Evolutionary conservation across 2,888 invertebrate genomes (phyloP), one percentile per base, ranked within the genome.

Genomic region (Lochmaea crataegi): DNA sequence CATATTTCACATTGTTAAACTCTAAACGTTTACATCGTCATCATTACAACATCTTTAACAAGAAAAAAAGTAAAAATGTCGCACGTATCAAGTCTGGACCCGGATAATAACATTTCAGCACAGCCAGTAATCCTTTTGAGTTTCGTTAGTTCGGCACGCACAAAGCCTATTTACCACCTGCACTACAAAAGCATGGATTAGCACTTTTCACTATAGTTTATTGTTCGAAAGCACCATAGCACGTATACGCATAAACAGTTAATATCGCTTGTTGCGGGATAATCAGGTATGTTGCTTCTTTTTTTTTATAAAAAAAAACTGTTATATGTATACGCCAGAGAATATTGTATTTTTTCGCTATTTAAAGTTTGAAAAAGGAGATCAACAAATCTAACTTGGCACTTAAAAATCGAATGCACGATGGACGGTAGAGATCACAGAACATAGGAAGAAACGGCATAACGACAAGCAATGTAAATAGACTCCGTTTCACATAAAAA

Each of bases 101-200:
- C 61, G 61, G 16, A 38, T 57, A 45, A 67, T 67, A 26, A 58
- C 42, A 67, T 67, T 58, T 26, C 67, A 60, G 60, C 38, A 67
- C 22, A 22, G 67, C 26, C 58, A 67, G 42, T 58, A 57, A 41
- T 16, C 41, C 22, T 58, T 45, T 67, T 16, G 66, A 67, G 42
- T 42, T 72, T 72, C 51, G 68, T 51, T 67, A 64, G 58, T 74
- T 76, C 56, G 65, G 63, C 74, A 73, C 74, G 74, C 68, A 74
- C 72, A 71, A 72, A 22, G 70, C 68, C 72, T 56, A 68, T 76
- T 72, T 71, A 56, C 66, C 72, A 71, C 71, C 74, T 76, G 71
- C 74, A 76, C 76, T 48, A 51, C 14, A 41, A 7, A 38, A 74
- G 75, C 76, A 76, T 76, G 75, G 74, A 73, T 61, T 73, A 75